phyloP scores from a whole-genome alignment of 2,797 vertebrate genomes.

The Hypotaenidia okinawae region DNA sequence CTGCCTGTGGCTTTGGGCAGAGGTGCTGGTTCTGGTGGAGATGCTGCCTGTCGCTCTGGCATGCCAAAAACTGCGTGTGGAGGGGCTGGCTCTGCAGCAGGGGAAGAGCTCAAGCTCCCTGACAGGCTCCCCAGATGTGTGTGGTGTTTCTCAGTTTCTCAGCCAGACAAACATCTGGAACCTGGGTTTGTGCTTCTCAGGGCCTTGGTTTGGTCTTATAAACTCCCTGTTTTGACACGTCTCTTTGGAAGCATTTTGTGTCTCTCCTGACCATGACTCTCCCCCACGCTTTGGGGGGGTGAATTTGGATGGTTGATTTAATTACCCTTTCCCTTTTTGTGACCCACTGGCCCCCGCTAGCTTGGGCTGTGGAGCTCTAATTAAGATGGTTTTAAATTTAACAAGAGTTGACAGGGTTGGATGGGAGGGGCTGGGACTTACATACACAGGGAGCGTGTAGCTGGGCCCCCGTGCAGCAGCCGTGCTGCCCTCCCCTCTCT shows the following conservation, averaged over 20 bases:
- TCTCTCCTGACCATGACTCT: background rate
- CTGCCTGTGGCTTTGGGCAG: background rate
- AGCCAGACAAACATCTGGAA: background rate
- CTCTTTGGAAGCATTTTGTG: background rate
- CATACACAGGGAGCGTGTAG: background rate
- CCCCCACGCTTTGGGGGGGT: background rate
- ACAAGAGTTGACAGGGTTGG: background rate
- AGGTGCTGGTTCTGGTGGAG: background rate
- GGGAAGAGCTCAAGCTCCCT: background rate
- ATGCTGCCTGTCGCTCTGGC: background rate
- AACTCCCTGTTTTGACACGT: background rate
- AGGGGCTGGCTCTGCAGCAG: background rate
- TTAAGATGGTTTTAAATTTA: constrained; percentile 56
- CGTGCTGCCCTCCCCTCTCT: background rate
- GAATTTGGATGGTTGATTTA: constrained; percentile 50
- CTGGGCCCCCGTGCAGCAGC: background rate
- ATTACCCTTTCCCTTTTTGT: constrained; percentile 40
- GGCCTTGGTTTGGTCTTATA: background rate
- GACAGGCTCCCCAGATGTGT: background rate
- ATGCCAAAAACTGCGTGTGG: background rate
- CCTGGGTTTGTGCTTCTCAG: background rate
- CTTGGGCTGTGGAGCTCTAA: constrained; percentile 46
- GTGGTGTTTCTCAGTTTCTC: background rate
- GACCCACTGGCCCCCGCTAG: background rate
- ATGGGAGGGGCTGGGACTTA: background rate